A percentile compares a stretch with the other conserved stretches of the same genome.
phyloP scores from a whole-genome alignment of 2,888 invertebrate genomes.

The Poecilobothrus nobilitatus region DNA sequence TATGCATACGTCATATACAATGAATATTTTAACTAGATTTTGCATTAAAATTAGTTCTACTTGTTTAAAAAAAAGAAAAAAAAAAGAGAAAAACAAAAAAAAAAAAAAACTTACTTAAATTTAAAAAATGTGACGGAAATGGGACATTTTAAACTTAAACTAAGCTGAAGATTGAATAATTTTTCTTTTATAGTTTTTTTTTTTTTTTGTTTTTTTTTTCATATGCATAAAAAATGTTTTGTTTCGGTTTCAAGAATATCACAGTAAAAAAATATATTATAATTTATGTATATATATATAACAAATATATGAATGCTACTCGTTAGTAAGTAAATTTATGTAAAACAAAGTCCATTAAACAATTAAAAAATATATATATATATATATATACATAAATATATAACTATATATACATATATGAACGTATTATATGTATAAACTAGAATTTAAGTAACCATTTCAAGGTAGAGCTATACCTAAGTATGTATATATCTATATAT shows the following conservation, averaged over 20 bases:
- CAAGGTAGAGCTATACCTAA: neutral
- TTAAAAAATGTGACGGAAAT: neutral
- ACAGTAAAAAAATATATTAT: too few species aligned
- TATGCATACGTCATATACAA: neutral
- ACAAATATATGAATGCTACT: neutral
- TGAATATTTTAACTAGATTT: neutral
- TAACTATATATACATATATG: too few species aligned
- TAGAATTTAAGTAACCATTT: neutral
- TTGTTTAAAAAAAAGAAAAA: neutral
- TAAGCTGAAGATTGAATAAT: neutral
- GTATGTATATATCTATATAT: too few species aligned
- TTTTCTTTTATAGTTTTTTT: too few species aligned
- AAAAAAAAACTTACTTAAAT: neutral
- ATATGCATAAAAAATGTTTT: too few species aligned
- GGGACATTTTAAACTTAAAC: neutral
- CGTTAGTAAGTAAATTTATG: neutral
- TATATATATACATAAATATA: too few species aligned
- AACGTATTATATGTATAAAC: too few species aligned
- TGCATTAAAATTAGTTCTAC: neutral
- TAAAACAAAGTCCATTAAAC: neutral
- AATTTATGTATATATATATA: too few species aligned
- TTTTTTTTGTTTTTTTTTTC: too few species aligned
- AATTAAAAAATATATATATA: neutral
- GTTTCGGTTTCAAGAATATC: too few species aligned
- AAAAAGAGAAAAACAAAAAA: neutral